phyloP scores from a whole-genome alignment of 2,113 vertebrate species.

The Microcebus ravelobensis region DNA sequence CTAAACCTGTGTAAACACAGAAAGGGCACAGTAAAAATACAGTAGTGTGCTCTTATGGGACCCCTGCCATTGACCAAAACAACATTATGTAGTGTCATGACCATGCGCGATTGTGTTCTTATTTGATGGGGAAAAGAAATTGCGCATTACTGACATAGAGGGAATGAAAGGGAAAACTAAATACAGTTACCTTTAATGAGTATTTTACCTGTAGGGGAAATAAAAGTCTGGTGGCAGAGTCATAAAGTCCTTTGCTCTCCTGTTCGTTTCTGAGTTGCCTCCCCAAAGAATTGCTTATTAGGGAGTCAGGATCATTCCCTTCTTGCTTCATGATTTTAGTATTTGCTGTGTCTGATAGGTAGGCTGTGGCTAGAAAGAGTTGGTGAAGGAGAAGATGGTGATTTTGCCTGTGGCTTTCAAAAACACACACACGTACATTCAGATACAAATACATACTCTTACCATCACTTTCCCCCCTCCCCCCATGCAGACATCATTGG shows the following conservation, averaged over 20 bases:
- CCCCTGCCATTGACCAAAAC: not conserved
- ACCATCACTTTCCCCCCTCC: too few species aligned
- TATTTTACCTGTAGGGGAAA: not conserved
- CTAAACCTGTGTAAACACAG: not conserved
- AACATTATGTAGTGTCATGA: not conserved
- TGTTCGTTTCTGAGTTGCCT: not conserved
- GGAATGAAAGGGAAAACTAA: not conserved
- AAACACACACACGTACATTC: fast-evolving
- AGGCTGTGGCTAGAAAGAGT: not conserved
- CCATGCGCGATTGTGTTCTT: not conserved
- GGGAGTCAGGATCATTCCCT: not conserved
- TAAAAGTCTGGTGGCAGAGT: not conserved
- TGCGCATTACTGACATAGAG: not conserved
- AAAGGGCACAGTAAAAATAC: not conserved
- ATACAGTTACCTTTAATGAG: conserved; percentile 10
- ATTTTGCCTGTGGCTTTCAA: not conserved
- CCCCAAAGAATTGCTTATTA: not conserved
- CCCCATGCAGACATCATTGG: not conserved
- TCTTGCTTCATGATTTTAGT: not conserved
- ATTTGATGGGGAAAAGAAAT: not conserved
- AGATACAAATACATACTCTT: not conserved
- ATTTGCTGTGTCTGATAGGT: not conserved
- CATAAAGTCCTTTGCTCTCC: not conserved
- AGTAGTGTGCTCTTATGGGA: not conserved
- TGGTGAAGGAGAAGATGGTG: not conserved